Evolutionary conservation across 1,140 invertebrate genomes (phyloP), one percentile per base, ranked within the genome.

Genomic region (Tribolium castaneum): DNA sequence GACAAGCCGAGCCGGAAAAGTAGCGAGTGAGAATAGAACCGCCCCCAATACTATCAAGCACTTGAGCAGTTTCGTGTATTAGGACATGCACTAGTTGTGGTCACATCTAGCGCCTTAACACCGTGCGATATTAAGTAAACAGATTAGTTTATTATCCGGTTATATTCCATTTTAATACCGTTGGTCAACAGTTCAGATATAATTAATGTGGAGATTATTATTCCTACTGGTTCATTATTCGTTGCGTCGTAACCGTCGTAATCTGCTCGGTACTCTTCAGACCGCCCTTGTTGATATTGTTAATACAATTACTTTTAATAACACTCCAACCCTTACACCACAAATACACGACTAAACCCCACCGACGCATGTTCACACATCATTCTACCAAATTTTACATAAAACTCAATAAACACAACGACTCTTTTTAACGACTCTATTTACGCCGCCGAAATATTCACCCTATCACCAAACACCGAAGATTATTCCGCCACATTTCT

Each of bases 91-190:
- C 66, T 39, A 72, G 19, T 50, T 75, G 51, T 73, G 78, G 74
- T 62, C 74, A 49, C 70, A 76, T 72, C 78, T 59, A 56, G 13
- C 35, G 52, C 76, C 78, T 76, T 77, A 80, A 77, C 78, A 80
- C 79, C 70, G 62, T 80, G 75, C 78, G 80, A 81, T 80, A 80
- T 81, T 80, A 80, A 81, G 80, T 81, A 81, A 81, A 81, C 80
- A 81, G 80, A 81, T 81, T 81, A 81, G 80, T 81, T 80, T 76
- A 81, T 81, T 78, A 81, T 81, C 80, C 80, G 76, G 75, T 81
- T 81, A 81, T 80, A 77, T 76, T 80, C 80, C 54, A 70, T 78
- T 78, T 73, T 81, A 81, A 81, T 81, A 80, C 75, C 70, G 75
- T 80, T 80, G 80, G 80, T 81, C 80, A 81, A 81, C 80, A 81